Evolutionary conservation across 2,113 vertebrate species (phyloP), one percentile per base, ranked within the genome.

Genomic region (Nothoprocta pentlandii): DNA sequence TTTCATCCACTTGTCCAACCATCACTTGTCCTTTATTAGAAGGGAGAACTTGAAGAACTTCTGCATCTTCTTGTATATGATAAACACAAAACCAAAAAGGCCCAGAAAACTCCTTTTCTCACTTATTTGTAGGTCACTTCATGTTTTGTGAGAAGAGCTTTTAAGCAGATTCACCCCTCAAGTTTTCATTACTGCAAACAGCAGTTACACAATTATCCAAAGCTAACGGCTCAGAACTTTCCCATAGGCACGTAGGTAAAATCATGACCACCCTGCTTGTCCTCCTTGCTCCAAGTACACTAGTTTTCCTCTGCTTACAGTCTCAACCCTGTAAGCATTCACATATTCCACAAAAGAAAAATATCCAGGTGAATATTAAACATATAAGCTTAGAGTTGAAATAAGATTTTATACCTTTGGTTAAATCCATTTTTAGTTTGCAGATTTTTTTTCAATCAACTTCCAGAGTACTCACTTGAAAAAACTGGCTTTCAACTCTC

Each of bases 391-490:
- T 54, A 74, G 28, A 21, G 15, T 88, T 80, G 32, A 94, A 90
- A 84, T 67, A 70, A 87, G 32, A 79, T 26, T 83, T 80, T 6
- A 63, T 16, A 87, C 16, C 46, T 82, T 78, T 53, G 15, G 28
- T 56, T 90, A 91, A 86, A 71, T 84, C 32, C 5, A 58, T 23
- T 94, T 85, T 71, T 56, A 75, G 30, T 88, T 85, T 83, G 90
- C 49, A 66, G 54, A 19, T 66, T 13, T 8, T 47, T 39, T 49
- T 58, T 0, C 42, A 76, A n/a, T 69, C 58, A 67, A 87, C 87
- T 83, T 80, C 51, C 59, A 83, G 36, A 6, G 10, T 28, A 49
- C 6, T 89, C 42, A 28, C 21, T 92, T 83, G 63, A 82, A 87
- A 87, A 80, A 82, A 22, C 8, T 8, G 3, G 70, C 94, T 93